Evolutionary conservation across 2,113 vertebrate species (phyloP).

Genomic region (Rhinichthys klamathensis): DNA sequence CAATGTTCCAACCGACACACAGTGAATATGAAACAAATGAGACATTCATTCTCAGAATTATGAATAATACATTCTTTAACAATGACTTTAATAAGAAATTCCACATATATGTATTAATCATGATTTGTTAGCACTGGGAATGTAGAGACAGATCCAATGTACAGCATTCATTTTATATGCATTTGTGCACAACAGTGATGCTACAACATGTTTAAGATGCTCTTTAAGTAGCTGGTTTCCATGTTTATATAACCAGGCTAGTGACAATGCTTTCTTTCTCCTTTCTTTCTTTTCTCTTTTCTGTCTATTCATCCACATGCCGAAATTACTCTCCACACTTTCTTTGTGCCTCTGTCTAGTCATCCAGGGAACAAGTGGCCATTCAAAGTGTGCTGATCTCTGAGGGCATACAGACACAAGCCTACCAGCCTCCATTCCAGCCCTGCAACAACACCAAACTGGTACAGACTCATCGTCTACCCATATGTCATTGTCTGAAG

Average conservation of each 20-base stretch:
- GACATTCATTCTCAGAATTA: not conserved
- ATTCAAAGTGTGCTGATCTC: conserved; percentile 63
- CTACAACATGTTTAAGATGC: not conserved
- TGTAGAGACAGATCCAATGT: not conserved
- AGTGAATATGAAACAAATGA: conserved; percentile 13
- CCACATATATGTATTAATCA: not conserved
- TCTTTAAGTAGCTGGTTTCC: conserved; percentile 4
- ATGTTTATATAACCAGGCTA: conserved; percentile 7
- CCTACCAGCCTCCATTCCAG: conserved; percentile 11
- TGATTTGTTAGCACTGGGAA: too few species aligned
- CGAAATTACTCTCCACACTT: conserved; percentile 46
- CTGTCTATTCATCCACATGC: conserved; percentile 43
- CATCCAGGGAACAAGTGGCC: conserved; percentile 59
- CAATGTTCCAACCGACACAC: conserved; percentile 34
- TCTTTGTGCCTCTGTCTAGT: conserved; percentile 19
- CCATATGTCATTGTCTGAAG: conserved; percentile 42
- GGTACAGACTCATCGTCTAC: conserved; percentile 58
- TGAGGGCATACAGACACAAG: conserved; percentile 10
- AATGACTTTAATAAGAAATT: not conserved
- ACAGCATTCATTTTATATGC: not conserved
- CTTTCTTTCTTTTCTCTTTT: not conserved
- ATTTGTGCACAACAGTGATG: not conserved
- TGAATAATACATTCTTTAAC: not conserved
- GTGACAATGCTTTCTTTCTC: conserved; percentile 14
- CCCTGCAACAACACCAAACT: conserved; percentile 53